phyloP scores from a whole-genome alignment of 2,888 invertebrate genomes.

The Venusia cambrica region DNA sequence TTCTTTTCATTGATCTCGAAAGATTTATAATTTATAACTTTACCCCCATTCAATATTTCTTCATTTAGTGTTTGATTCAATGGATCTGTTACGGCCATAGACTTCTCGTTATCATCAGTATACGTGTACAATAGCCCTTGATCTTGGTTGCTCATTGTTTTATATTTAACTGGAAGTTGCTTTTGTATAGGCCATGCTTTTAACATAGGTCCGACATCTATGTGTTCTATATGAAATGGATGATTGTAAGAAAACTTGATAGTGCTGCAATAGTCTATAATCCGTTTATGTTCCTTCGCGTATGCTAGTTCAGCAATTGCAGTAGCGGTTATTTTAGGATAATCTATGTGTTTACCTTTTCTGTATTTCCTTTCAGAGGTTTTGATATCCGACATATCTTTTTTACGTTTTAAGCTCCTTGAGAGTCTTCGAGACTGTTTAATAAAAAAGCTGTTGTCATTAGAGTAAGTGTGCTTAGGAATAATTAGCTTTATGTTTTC shows the following conservation, averaged over 20 bases:
- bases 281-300: constrained; percentile 50
- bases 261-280: constrained; percentile 57
- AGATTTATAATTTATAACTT: constrained; percentile 36
- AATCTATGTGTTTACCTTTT: constrained; percentile 66
- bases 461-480: constrained; percentile 9
- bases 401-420: constrained; percentile 57
- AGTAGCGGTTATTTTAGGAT: constrained; percentile 45
- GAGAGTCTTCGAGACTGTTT: constrained; percentile 26
- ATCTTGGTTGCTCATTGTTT: constrained; percentile 26
- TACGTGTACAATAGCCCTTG: constrained; percentile 45
- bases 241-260: constrained; percentile 64
- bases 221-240: constrained; percentile 58
- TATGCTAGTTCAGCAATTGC: constrained; percentile 45
- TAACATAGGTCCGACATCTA: constrained; percentile 49
- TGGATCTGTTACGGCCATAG: constrained; percentile 36
- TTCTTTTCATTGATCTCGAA: constrained; percentile 54
- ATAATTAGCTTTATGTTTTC: constrained; percentile 3
- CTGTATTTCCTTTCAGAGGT: constrained; percentile 49
- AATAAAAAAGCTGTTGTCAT: not conserved
- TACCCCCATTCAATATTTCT: constrained; percentile 51
- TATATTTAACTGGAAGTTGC: constrained; percentile 17
- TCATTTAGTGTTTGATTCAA: constrained; percentile 52
- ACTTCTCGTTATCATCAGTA: constrained; percentile 18
- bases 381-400: constrained; percentile 42
- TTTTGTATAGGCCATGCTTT: constrained; percentile 55